Base-by-base conservation (phyloP, 2,888 invertebrate genomes). In the Microchrysa polita region DNA sequence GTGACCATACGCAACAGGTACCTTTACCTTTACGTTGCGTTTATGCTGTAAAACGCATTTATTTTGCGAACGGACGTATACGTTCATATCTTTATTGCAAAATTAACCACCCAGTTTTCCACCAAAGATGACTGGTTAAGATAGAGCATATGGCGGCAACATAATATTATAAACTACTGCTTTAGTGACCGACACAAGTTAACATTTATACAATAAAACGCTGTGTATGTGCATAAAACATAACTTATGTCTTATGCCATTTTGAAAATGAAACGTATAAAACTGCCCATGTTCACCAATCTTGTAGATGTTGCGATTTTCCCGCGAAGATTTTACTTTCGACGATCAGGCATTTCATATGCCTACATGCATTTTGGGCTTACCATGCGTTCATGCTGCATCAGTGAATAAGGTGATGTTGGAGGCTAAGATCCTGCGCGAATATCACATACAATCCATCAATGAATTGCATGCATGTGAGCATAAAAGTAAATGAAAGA, bases 1-100 rank as follows among this genome's bases (percentile, higher is more conserved):
- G 14, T 34, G 27, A 34, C 48, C 61, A 18, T 48, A 65, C 65
- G 65, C 65, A 65, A 65, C 65, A 65, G 65, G 65, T 44, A 48
- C 20, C 5, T n/a, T n/a, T n/a, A n/a, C n/a, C n/a, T n/a, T n/a
- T n/a, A n/a, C n/a, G n/a, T 48, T 48, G 48, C 27, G 27, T 34
- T 34, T 34, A n/a, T n/a, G 27, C 27, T 5, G 27, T 12, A 10
- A n/a, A n/a, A 61, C 61, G n/a, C 40, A 18, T n/a, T 34, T 23
- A 40, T 18, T 18, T n/a, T 18, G 40, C 40, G 7, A 5, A 34
- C 27, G 27, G 7, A 7, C 27, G n/a, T 60, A 60, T 60, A 14
- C 16, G 5, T 48, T 4, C 48, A n/a, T 42, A 42, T 48, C 27
- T 34, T 34, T 34, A 34, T 61, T 61, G 61, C 61, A 61, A 61